Conservation (phyloP, 2,113 vertebrate species). For the Tringa solitaria region DNA sequence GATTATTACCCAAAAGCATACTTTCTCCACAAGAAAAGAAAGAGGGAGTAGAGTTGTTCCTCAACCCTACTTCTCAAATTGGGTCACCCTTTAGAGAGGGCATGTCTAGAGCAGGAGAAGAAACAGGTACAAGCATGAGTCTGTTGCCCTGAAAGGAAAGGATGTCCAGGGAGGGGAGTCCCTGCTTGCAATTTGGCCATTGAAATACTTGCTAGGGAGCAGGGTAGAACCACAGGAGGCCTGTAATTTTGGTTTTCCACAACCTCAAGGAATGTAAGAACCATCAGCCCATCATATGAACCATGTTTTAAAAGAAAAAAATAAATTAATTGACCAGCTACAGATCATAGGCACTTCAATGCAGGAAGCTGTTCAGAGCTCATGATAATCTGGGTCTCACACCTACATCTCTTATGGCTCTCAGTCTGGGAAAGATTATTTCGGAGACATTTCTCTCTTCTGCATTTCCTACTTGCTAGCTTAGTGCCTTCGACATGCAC, state of each 20-base stretch:
- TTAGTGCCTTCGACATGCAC: background rate
- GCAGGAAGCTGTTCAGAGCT: background rate
- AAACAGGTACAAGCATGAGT: background rate
- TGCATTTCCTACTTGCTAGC: background rate
- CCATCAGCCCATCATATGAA: background rate
- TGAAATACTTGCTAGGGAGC: background rate
- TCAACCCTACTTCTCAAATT: background rate
- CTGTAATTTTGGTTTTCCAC: background rate
- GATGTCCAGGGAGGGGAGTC: background rate
- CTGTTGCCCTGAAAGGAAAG: background rate
- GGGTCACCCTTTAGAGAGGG: background rate
- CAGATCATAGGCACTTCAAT: background rate
- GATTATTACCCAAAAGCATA: background rate
- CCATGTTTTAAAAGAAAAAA: background rate
- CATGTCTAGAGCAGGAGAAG: background rate
- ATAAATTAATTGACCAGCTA: fast-evolving
- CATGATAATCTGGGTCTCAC: fast-evolving
- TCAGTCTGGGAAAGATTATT: background rate
- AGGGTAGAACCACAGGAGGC: background rate
- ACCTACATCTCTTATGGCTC: background rate
- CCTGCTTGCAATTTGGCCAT: background rate
- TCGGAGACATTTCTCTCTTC: background rate
- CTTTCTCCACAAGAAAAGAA: background rate
- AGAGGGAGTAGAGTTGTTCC: background rate
- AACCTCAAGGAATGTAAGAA: background rate